Conservation (phyloP, 2,113 vertebrate species). For the Heterochromis multidens region DNA sequence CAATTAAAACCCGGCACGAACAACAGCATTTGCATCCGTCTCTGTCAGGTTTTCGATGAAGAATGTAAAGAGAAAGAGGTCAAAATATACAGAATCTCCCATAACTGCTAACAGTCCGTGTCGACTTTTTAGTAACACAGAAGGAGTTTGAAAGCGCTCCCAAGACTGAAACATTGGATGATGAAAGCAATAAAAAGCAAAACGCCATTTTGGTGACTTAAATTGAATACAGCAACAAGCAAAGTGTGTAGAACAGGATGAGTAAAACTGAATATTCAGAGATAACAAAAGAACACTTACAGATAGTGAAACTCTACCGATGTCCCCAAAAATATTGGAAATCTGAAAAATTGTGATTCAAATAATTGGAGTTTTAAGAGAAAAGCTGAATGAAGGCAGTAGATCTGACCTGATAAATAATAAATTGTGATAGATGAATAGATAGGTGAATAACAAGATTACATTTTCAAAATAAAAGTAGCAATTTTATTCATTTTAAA, state of each 20-base stretch:
- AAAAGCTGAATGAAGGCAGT: background rate
- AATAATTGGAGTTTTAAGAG: background rate
- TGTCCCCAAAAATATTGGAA: too few relatives aligned
- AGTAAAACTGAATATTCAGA: background rate
- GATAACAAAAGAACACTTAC: background rate
- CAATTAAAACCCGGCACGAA: conserved; percentile 25
- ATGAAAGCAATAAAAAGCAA: background rate
- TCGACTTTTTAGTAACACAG: background rate
- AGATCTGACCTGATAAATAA: background rate
- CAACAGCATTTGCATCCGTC: conserved; percentile 17
- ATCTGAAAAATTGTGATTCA: background rate
- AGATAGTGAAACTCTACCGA: background rate
- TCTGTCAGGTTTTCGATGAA: background rate
- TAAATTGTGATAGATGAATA: background rate
- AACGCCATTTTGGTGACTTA: background rate
- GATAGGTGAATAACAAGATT: background rate
- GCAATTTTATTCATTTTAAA: background rate
- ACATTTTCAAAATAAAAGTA: background rate
- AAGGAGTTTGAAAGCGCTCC: background rate
- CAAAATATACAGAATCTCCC: background rate
- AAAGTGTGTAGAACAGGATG: background rate
- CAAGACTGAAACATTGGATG: background rate
- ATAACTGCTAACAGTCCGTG: background rate
- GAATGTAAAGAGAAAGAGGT: background rate
- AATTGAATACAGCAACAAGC: background rate